Base-by-base conservation (phyloP, 2,888 invertebrate genomes). In the Parascotia fuliginaria region DNA sequence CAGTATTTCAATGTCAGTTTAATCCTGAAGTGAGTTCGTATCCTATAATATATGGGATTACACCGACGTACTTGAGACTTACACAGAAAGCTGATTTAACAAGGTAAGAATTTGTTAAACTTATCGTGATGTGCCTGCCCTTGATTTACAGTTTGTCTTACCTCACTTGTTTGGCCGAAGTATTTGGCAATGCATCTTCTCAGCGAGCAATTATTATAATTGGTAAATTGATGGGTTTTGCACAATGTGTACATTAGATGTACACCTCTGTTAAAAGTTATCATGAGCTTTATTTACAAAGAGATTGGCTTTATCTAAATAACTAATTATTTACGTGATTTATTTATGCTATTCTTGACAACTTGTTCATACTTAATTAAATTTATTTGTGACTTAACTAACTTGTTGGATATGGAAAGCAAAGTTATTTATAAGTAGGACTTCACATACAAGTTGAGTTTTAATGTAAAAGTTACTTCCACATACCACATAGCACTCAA, bases 1-100 rank as follows among this genome's bases (percentile, higher is more conserved):
- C 92, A 27, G 84, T 83, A 31, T 83, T 89, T 60, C 92, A 89
- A 77, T 92, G 92, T 56, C 91, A 90, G 64, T 83, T 89, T 60
- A 79, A 77, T 57, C 72, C 79, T 53, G 87, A 87, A 60, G 73
- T 74, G 31, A 74, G 80, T 56, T 77, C 83, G 22, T 85, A 90
- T 60, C 96, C 97, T 24, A 95, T 93, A 27, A 97, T 99, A 64
- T 98, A 97, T 83, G 96, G 96, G 11, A 95, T 99, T 65, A 99
- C 98, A 2, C 98, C 98, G 27, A 99, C 98, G 0, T 97, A 98
- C 83, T 85, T 95, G 16, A 93, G 98, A 54, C 95, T 96, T 31
- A 96, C 96, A 22, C 98, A 99, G 87, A 98, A 98, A 85, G 98
- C 98, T 7, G 99, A 99, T 85, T 91, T 99, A 9, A 98, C 98